Conservation (phyloP, 2,888 invertebrate species). For the Lasioglossum oenotherae region DNA sequence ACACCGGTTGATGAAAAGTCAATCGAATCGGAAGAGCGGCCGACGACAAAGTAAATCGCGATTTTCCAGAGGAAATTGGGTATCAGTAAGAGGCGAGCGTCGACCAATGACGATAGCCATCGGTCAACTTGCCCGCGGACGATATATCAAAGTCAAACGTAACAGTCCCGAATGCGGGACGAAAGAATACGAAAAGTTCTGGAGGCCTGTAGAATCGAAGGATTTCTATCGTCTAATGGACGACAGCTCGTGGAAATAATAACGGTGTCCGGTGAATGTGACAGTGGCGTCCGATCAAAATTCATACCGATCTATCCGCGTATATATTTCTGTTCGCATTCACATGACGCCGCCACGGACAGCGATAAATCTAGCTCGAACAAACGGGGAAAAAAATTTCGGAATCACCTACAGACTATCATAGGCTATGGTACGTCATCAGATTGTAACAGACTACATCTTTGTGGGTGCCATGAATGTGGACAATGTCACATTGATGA, state of each 20-base stretch:
- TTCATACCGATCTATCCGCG: too few relatives aligned
- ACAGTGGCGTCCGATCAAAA: not conserved
- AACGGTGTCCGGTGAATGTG: constrained; percentile 27
- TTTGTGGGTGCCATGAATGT: too few relatives aligned
- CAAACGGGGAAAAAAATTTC: too few relatives aligned
- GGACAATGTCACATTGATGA: too few relatives aligned
- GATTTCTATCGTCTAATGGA: constrained; percentile 45
- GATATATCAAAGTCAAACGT: constrained; percentile 61
- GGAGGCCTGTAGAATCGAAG: not conserved
- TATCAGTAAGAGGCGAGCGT: constrained; percentile 56
- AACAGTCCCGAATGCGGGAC: constrained; percentile 17
- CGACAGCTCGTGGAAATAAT: constrained; percentile 61
- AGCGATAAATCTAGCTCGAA: too few relatives aligned
- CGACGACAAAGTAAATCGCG: constrained; percentile 56
- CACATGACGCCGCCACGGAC: too few relatives aligned
- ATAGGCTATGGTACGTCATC: too few relatives aligned
- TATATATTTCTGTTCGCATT: too few relatives aligned
- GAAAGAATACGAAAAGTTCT: constrained; percentile 33
- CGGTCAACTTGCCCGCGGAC: constrained; percentile 48
- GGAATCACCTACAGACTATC: too few relatives aligned
- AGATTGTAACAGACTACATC: too few relatives aligned
- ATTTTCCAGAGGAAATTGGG: constrained; percentile 65
- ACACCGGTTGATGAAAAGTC: constrained; percentile 55
- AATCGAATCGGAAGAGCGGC: constrained; percentile 45
- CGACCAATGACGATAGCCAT: constrained; percentile 58